A percentile compares a stretch with the other conserved stretches of the same genome.
Conservation (phyloP, 2,113 vertebrate species). For the Megaptera novaeangliae region DNA sequence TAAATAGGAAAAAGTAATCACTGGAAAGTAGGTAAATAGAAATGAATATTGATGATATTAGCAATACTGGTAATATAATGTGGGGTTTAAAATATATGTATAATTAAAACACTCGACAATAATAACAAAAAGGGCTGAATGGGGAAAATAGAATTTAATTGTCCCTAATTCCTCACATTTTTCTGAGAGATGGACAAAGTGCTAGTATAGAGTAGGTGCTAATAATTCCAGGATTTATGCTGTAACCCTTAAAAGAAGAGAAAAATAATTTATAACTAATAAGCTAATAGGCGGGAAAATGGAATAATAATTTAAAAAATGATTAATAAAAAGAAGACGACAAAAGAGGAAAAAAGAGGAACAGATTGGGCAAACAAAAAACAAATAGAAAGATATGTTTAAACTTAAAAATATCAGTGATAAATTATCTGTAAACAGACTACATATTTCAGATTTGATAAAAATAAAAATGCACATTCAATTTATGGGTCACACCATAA, state of each 20-base stretch:
- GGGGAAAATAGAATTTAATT: not conserved
- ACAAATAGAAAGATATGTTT: not conserved
- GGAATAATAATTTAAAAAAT: not conserved
- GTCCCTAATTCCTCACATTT: not conserved
- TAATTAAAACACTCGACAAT: not conserved
- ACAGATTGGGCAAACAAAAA: not conserved
- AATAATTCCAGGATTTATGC: not conserved
- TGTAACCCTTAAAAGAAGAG: not conserved
- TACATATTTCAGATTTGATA: not conserved
- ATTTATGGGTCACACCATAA: not conserved
- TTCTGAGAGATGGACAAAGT: not conserved
- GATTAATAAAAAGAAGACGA: not conserved
- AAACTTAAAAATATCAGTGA: constrained; percentile 19
- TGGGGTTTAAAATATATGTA: not conserved
- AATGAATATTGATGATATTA: not conserved
- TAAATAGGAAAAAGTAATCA: not conserved
- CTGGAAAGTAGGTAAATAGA: not conserved
- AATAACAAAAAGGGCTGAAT: not conserved
- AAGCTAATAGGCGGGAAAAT: not conserved
- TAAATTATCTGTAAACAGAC: not conserved
- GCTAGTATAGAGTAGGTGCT: not conserved
- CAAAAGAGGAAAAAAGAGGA: not conserved
- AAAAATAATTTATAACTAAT: not conserved
- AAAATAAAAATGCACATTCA: constrained; percentile 36
- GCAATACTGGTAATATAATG: not conserved